A percentile compares a stretch with the other conserved stretches of the same genome.
phyloP scores from a whole-genome alignment of 2,888 invertebrate species.

The Calliphora vomitoria region DNA sequence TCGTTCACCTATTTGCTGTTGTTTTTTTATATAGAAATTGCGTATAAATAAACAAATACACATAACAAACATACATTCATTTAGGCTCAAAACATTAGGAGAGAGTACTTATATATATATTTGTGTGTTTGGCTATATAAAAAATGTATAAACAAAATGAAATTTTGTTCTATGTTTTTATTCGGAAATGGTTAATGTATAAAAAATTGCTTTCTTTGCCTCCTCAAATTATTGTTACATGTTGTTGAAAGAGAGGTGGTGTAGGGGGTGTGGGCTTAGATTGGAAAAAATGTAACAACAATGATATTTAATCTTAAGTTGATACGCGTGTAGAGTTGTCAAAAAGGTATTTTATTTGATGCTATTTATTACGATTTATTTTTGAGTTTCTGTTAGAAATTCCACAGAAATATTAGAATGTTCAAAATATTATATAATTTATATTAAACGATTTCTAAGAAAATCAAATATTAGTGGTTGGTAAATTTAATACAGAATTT shows the following conservation, averaged over 20 bases:
- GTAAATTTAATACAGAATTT: too few relatives aligned
- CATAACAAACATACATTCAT: background rate
- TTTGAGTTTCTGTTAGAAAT: background rate
- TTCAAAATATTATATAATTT: too few relatives aligned
- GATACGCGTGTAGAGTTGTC: conserved; percentile 45
- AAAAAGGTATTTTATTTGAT: background rate
- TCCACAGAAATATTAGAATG: background rate
- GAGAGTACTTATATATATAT: background rate
- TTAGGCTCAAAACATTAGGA: background rate
- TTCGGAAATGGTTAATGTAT: background rate
- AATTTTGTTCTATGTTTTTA: background rate
- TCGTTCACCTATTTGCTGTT: conserved; percentile 83
- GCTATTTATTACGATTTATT: background rate
- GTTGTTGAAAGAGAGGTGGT: background rate
- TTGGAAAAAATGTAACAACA: background rate
- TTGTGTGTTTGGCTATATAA: background rate
- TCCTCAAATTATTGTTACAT: background rate
- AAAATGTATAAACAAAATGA: background rate
- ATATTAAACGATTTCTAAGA: too few relatives aligned
- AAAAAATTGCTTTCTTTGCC: conserved; percentile 1
- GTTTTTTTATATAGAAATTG: conserved; percentile 66
- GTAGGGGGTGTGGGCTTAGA: background rate
- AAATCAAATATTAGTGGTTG: too few relatives aligned
- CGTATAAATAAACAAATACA: conserved; percentile 74
- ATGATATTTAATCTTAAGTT: conserved; percentile 46